These are phyloP conservation scores for Lepilemur ruficaudatus DNA, from an alignment of 2,797 vertebrate species.

Conservation along the genomic window DNA sequence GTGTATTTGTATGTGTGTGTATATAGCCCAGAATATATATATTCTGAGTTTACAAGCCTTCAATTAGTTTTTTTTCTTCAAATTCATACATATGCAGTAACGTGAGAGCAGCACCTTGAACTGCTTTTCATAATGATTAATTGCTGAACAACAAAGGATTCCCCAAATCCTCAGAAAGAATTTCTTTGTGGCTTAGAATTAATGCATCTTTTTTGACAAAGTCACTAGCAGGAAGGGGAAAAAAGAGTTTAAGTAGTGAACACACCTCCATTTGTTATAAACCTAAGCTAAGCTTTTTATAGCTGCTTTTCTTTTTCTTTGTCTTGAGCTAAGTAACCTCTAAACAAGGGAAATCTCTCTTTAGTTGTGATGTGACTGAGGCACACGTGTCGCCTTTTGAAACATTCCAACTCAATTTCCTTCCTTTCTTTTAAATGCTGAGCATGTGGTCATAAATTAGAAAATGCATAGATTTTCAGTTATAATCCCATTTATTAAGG, in stretches of 20 bases:
- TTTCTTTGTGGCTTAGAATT: slow-evolving; percentile 42
- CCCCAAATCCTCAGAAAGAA: slow-evolving; percentile 46
- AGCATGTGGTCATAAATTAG: slow-evolving; percentile 72
- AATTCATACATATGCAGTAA: slow-evolving; percentile 20
- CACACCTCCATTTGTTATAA: slow-evolving; percentile 57
- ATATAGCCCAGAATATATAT: not conserved
- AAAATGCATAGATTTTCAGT: slow-evolving; percentile 76
- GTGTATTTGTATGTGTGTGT: not conserved
- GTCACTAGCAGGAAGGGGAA: not conserved
- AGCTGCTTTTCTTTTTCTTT: slow-evolving; percentile 56
- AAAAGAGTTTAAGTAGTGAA: slow-evolving; percentile 46
- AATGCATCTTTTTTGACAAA: slow-evolving; percentile 62
- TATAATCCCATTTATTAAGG: slow-evolving; percentile 72
- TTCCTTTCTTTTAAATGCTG: slow-evolving; percentile 52
- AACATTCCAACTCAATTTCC: slow-evolving; percentile 49
- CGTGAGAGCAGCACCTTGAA: slow-evolving; percentile 9
- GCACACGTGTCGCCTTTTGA: slow-evolving; percentile 39
- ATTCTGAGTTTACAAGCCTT: not conserved
- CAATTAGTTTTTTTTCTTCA: slow-evolving; percentile 16
- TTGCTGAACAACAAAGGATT: slow-evolving; percentile 64
- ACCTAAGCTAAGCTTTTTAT: not conserved
- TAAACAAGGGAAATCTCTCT: slow-evolving; percentile 60
- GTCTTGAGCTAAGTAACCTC: slow-evolving; percentile 58
- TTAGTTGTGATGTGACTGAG: slow-evolving; percentile 30
- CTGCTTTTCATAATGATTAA: slow-evolving; percentile 72